Evolutionary conservation across 2,888 invertebrate species (phyloP).

Genomic region (Polydrusus tereticollis): DNA sequence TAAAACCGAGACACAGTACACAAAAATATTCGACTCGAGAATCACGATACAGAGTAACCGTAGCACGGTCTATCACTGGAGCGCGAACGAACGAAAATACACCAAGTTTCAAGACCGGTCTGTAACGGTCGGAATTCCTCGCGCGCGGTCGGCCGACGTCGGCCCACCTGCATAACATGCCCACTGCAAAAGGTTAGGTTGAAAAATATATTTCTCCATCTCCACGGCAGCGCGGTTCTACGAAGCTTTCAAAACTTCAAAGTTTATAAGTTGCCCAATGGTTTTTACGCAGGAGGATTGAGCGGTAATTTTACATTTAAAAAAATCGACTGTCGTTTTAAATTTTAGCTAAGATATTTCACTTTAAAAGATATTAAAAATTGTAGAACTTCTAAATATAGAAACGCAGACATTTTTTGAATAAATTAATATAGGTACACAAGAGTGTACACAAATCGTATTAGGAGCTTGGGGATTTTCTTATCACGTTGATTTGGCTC

Average conservation of each 20-base stretch:
- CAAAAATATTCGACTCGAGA: conserved; percentile 38
- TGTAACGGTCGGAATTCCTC: conserved; percentile 61
- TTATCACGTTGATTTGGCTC: not conserved
- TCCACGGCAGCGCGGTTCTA: conserved; percentile 30
- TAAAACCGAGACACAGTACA: conserved; percentile 51
- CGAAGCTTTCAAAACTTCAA: conserved; percentile 26
- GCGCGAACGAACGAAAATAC: conserved; percentile 55
- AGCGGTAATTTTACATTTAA: not conserved
- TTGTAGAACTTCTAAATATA: not conserved
- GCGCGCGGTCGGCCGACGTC: conserved; percentile 60
- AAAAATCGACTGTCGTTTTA: not conserved
- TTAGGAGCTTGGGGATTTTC: not conserved
- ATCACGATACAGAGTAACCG: conserved; percentile 46
- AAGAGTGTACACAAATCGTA: not conserved
- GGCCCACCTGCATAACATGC: conserved; percentile 71
- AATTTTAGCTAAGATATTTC: not conserved
- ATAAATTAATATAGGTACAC: not conserved
- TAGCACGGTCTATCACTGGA: conserved; percentile 51
- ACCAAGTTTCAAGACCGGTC: conserved; percentile 65
- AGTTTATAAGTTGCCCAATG: conserved; percentile 20
- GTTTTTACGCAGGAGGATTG: conserved; percentile 14
- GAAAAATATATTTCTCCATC: conserved; percentile 39
- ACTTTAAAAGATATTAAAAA: not conserved
- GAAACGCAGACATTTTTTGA: not conserved
- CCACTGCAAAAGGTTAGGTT: conserved; percentile 65